Percentiles rank a stretch among this genome's conserved stretches.
These are phyloP conservation scores for Dicentrarchus labrax DNA, from an alignment of 2,113 vertebrate genomes.

Conservation along the genomic window DNA sequence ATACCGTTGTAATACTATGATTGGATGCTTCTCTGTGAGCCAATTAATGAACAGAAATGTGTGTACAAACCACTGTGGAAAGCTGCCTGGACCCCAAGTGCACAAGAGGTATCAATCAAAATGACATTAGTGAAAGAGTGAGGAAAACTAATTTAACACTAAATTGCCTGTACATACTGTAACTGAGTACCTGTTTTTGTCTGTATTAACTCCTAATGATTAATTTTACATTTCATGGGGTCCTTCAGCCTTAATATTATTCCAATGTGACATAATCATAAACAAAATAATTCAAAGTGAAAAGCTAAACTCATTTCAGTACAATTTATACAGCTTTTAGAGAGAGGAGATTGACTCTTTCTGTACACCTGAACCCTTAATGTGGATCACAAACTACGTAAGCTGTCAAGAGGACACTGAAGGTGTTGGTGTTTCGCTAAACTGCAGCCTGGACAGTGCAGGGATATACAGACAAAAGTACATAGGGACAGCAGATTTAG, in stretches of 20 bases:
- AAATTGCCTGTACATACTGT: constrained; percentile 3
- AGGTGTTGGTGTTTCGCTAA: constrained; percentile 56
- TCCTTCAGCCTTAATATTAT: constrained; percentile 27
- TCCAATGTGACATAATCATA: constrained; percentile 30
- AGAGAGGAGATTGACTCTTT: constrained; percentile 56
- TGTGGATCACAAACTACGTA: constrained; percentile 67
- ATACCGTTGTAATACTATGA: background rate
- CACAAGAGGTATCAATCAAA: constrained; percentile 28
- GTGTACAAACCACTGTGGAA: constrained; percentile 5
- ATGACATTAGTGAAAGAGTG: background rate
- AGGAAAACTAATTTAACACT: background rate
- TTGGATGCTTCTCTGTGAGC: background rate
- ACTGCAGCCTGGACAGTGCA: constrained; percentile 65
- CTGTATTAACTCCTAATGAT: constrained; percentile 10
- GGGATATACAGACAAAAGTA: constrained; percentile 79
- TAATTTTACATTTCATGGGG: constrained; percentile 59
- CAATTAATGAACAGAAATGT: background rate
- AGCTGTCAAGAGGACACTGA: constrained; percentile 57
- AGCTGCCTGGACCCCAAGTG: constrained; percentile 42
- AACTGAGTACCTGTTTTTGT: constrained; percentile 7
- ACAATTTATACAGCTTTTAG: constrained; percentile 74
- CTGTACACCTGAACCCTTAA: constrained; percentile 66
- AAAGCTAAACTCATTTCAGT: constrained; percentile 67
- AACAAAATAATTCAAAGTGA: constrained; percentile 59
- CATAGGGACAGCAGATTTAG: constrained; percentile 69